Conservation (phyloP, 2,888 invertebrate genomes). For the Cephalotes varians region DNA sequence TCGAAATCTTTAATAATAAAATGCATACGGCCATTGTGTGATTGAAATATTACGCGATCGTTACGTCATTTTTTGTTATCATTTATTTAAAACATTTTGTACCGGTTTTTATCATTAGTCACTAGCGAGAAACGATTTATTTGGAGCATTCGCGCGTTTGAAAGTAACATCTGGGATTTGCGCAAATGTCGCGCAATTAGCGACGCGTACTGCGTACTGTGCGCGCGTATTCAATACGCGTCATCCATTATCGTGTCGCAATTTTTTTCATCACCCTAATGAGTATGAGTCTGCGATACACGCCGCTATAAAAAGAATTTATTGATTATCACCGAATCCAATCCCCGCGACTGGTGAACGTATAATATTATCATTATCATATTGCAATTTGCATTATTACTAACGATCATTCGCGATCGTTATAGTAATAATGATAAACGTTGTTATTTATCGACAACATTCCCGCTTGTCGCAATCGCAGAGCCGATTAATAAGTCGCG, state of each 20-base stretch:
- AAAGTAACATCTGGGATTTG: conserved; percentile 32
- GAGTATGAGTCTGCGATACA: background rate
- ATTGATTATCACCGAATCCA: background rate
- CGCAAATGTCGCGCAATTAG: conserved; percentile 22
- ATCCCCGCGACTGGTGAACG: background rate
- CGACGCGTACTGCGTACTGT: background rate
- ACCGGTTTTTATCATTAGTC: conserved; percentile 7
- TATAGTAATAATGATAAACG: conserved; percentile 13
- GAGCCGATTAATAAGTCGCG: conserved; percentile 3
- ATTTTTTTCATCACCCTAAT: conserved; percentile 15
- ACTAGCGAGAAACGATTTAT: background rate
- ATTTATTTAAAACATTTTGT: background rate
- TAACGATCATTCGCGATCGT: background rate
- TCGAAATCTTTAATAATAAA: background rate
- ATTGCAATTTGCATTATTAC: conserved; percentile 11
- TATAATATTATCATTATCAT: background rate
- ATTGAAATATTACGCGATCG: conserved; percentile 12
- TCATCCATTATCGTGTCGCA: background rate
- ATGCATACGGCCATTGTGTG: background rate
- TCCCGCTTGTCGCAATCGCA: conserved; percentile 48
- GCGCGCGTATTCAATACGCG: conserved; percentile 10
- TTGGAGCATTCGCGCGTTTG: conserved; percentile 3
- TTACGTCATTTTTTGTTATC: background rate
- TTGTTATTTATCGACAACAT: conserved; percentile 2
- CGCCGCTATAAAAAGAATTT: background rate